phyloP scores from a whole-genome alignment of 2,113 vertebrate genomes.

The Acanthisitta chloris region DNA sequence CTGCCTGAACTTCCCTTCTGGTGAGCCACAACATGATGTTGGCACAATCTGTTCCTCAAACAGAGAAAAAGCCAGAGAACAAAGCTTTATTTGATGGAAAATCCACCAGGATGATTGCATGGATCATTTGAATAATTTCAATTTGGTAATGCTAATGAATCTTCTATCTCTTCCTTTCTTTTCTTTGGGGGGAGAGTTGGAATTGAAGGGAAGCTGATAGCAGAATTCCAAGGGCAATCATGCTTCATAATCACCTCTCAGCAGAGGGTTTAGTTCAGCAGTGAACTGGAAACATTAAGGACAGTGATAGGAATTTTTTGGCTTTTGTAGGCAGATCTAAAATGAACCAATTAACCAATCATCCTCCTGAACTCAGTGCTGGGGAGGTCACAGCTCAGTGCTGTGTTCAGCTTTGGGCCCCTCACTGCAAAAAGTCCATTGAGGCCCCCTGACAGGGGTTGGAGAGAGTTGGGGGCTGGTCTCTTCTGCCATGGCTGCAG shows the following conservation, averaged over 20 bases:
- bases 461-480: too few relatives aligned
- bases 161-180: not conserved
- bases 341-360: not conserved
- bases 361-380: too few relatives aligned
- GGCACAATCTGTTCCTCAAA: not conserved
- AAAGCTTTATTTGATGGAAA: not conserved
- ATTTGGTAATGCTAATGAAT: not conserved
- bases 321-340: not conserved
- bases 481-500: too few relatives aligned
- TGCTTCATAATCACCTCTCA: not conserved
- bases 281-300: not conserved
- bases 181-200: not conserved
- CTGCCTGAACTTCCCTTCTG: not conserved
- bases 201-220: not conserved
- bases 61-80: not conserved
- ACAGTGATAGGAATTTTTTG: not conserved
- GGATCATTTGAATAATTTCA: not conserved
- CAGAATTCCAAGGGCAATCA: not conserved
- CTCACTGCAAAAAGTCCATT: too few relatives aligned
- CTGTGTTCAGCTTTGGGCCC: too few relatives aligned
- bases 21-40: rapidly evolving
- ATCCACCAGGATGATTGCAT: not conserved
- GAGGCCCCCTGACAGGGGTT: too few relatives aligned
- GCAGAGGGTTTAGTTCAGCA: not conserved
- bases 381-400: too few relatives aligned